Evolutionary conservation across 2,113 vertebrate species (phyloP).

Genomic region (Pollachius pollachius): DNA sequence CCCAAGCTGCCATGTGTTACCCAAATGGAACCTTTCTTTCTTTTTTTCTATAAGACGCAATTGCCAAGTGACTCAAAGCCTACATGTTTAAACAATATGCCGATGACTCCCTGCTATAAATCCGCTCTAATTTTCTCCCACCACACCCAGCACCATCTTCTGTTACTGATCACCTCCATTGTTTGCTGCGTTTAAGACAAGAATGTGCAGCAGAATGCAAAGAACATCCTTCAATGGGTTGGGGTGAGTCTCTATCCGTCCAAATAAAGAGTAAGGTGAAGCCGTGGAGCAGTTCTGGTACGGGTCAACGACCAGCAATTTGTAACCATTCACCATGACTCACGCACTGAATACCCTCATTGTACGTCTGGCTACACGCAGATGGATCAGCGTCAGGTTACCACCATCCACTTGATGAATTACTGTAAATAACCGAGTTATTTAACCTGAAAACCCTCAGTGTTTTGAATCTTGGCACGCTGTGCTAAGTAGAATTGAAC

Average conservation of each 20-base stretch:
- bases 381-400: slow-evolving; percentile 35
- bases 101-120: slow-evolving; percentile 35
- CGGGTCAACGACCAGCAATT: slow-evolving; percentile 44
- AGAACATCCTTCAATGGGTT: slow-evolving; percentile 46
- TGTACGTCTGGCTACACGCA: slow-evolving; percentile 14
- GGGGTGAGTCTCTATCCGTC: not conserved
- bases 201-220: slow-evolving; percentile 54
- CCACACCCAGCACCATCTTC: slow-evolving; percentile 32
- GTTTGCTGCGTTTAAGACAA: slow-evolving; percentile 12
- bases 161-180: slow-evolving; percentile 11
- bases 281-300: not conserved
- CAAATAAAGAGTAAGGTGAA: slow-evolving; percentile 21
- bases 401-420: slow-evolving; percentile 33
- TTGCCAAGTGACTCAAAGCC: slow-evolving; percentile 31
- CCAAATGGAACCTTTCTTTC: not conserved
- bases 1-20: not conserved
- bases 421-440: not conserved
- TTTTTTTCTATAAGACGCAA: slow-evolving; percentile 22
- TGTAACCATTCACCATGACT: slow-evolving; percentile 14
- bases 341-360: slow-evolving; percentile 35
- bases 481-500: too few species aligned
- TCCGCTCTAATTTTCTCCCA: slow-evolving; percentile 28
- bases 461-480: slow-evolving; percentile 6
- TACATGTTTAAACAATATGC: slow-evolving; percentile 55
- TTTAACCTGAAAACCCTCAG: not conserved